Conservation (phyloP, 2,113 vertebrate genomes). For the Coregonus clupeaformis region DNA sequence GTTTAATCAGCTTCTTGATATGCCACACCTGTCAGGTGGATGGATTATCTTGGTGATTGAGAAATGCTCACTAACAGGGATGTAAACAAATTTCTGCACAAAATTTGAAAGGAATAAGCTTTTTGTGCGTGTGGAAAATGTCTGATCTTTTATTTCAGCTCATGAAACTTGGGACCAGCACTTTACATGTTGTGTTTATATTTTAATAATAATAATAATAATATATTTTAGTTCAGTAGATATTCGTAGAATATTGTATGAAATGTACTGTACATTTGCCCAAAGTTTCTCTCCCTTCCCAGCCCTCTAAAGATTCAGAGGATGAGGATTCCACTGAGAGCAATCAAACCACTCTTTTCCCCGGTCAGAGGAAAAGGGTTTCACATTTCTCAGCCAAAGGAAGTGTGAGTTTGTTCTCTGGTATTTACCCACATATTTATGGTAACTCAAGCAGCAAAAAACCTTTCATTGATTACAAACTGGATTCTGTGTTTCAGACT, state of each 20-base stretch:
- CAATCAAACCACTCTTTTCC: constrained; percentile 84
- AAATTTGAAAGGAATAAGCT: too few relatives aligned
- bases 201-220: too few relatives aligned
- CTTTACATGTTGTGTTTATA: too few relatives aligned
- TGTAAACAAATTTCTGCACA: too few relatives aligned
- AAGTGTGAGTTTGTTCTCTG: constrained; percentile 74
- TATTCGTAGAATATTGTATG: too few relatives aligned
- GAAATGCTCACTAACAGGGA: too few relatives aligned
- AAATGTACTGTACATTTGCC: not conserved
- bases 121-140: too few relatives aligned
- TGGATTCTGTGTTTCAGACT: constrained; percentile 49
- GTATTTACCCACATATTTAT: not conserved
- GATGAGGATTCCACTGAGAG: constrained; percentile 71
- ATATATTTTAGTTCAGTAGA: not conserved
- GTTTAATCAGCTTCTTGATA: too few relatives aligned
- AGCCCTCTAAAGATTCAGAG: constrained; percentile 63
- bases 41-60: too few relatives aligned
- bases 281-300: not conserved
- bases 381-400: constrained; percentile 88
- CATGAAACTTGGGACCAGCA: too few relatives aligned
- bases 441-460: not conserved
- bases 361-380: constrained; percentile 93
- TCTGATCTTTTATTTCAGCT: too few relatives aligned
- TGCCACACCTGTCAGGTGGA: too few relatives aligned
- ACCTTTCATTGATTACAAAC: not conserved